A percentile compares a stretch with the other conserved stretches of the same genome.
phyloP scores from a whole-genome alignment of 2,797 vertebrate genomes.

The Amphiprion clarkii region DNA sequence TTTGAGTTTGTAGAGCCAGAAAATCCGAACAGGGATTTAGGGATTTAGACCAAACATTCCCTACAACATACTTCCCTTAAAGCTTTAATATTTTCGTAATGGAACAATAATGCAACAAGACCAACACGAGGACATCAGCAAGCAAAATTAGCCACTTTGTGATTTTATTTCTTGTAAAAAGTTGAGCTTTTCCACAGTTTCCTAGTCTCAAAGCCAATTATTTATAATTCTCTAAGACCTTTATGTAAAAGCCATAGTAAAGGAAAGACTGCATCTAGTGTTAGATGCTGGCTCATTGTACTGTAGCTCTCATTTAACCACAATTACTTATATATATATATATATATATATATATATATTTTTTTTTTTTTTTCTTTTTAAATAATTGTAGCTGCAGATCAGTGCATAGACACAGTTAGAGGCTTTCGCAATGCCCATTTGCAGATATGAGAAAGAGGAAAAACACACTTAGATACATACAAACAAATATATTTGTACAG shows the following conservation, averaged over 20 bases:
- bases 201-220: neutral
- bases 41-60: slow-evolving; percentile 31
- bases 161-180: neutral
- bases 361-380: no score
- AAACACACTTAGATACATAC: no score
- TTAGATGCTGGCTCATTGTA: neutral
- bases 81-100: slow-evolving; percentile 17
- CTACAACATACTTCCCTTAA: slow-evolving; percentile 15
- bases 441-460: no score
- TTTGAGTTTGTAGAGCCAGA: slow-evolving; percentile 36
- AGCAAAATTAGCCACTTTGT: slow-evolving; percentile 2
- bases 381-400: neutral
- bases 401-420: no score
- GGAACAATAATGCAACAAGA: slow-evolving; percentile 6
- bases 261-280: neutral
- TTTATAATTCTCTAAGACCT: neutral
- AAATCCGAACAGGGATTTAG: slow-evolving; percentile 43
- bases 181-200: neutral
- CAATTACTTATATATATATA: no score
- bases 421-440: no score
- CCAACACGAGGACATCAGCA: neutral
- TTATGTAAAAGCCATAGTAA: no score
- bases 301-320: no score
- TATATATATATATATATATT: no score
- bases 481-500: neutral